These are phyloP conservation scores for Spermophilus dauricus DNA, from an alignment of 2,113 vertebrate species.

Conservation along the genomic window DNA sequence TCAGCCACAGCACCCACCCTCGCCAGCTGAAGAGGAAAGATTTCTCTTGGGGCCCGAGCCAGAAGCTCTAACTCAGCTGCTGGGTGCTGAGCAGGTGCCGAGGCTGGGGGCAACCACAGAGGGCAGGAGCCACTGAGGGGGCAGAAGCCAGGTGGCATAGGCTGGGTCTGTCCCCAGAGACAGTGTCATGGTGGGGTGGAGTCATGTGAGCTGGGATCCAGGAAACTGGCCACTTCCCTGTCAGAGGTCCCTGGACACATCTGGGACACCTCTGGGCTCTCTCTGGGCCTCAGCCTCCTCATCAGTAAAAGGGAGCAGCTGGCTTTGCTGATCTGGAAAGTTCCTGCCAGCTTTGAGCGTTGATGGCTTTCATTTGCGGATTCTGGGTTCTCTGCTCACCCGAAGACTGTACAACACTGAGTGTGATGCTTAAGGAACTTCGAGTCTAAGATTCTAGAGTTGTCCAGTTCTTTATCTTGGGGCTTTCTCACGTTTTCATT, in stretches of 20 bases:
- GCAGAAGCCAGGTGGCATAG: no score
- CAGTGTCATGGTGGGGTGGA: no score
- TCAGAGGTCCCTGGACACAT: no score
- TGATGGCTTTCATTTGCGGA: no score
- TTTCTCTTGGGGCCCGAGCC: neutral
- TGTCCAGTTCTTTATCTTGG: neutral
- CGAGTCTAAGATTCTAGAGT: neutral
- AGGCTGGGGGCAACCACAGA: no score
- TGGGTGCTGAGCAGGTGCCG: rapidly evolving
- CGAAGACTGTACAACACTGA: no score
- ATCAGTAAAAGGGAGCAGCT: neutral
- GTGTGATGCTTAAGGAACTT: neutral
- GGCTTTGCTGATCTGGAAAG: neutral
- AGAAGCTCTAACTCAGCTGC: neutral
- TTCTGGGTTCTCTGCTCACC: no score
- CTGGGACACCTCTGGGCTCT: no score
- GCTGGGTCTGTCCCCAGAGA: no score
- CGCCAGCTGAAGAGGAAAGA: neutral
- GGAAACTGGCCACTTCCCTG: no score
- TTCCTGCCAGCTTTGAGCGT: neutral
- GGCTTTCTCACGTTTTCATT: neutral
- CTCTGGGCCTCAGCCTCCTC: neutral
- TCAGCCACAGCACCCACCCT: neutral
- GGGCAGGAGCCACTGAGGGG: no score
- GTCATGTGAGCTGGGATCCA: no score